phyloP scores from a whole-genome alignment of 2,797 vertebrate species.

The Sebastes iracundus region DNA sequence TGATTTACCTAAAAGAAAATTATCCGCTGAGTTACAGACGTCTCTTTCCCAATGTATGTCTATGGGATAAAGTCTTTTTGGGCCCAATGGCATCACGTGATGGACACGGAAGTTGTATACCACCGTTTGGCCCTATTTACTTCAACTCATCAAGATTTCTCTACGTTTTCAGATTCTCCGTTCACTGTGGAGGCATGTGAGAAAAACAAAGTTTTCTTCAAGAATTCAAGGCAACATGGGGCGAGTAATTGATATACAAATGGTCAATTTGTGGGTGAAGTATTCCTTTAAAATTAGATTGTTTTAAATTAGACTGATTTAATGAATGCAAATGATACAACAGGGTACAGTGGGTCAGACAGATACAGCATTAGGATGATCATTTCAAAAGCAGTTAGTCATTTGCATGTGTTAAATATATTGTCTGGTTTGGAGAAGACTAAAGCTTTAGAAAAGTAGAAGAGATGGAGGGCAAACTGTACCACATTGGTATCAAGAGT shows the following conservation, averaged over 20 bases:
- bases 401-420: background rate
- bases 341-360: background rate
- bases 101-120: no score
- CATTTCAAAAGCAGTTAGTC: background rate
- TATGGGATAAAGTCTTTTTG: no score
- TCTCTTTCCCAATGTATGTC: no score
- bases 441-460: background rate
- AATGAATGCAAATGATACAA: background rate
- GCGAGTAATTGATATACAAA: background rate
- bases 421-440: background rate
- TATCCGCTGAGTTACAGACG: no score
- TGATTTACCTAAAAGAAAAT: no score
- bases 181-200: no score
- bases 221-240: background rate
- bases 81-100: no score
- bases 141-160: background rate
- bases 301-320: background rate
- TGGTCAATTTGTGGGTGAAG: background rate
- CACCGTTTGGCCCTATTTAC: no score
- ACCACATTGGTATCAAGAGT: constrained; percentile 88
- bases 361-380: background rate
- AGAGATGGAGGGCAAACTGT: constrained; percentile 31
- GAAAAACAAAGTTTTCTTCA: no score
- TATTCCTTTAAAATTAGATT: background rate
- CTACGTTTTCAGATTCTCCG: no score